Base-by-base conservation (phyloP, 2,797 vertebrate genomes). In the Otus scops region DNA sequence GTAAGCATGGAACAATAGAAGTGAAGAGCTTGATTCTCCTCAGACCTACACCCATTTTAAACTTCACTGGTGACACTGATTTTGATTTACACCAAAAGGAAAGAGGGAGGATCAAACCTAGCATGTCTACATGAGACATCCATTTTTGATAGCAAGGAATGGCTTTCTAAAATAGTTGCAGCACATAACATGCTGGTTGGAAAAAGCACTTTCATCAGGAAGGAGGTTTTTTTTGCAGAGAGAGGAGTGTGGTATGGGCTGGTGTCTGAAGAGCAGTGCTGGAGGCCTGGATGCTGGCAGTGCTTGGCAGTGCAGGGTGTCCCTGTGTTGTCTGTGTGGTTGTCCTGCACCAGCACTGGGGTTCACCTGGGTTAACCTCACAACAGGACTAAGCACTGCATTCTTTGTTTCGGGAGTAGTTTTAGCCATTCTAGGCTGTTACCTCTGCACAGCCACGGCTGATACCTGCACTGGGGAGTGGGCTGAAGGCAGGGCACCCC, bases 1-100 rank as follows among this genome's bases (percentile, higher is more conserved):
- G 71, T 94, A 96, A 95, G 82, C 1, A 4, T 47, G 65, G 92
- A 97, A 95, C 64, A 97, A 92, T 78, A 93, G 94, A 95, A 88
- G 38, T 57, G 30, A 95, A 85, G 59, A 93, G 39, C 81, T 92
- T 70, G 45, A 92, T 94, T 89, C 79, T 94, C 23, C 39, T 92
- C 85, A 88, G 69, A 64, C 48, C 85, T 89, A 16, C n/a, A 60
- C 43, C 81, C 36, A 11, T 92, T 85, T 91, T 59, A 61, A 80
- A 87, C 77, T 88, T 91, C 48, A 56, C 20, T 43, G 50, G 51
- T 88, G 79, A 80, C 81, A 56, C 53, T 74, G 61, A 89, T 71
- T 90, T 80, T 93, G 82, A 87, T 90, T 95, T 95, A 87, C 61
- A 51, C 34, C 39, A 26, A 32, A 91, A 94, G 43, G 56, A 82